These are phyloP conservation scores for Ylistrum balloti DNA, from an alignment of 1,140 invertebrate genomes.

Conservation along the genomic window DNA sequence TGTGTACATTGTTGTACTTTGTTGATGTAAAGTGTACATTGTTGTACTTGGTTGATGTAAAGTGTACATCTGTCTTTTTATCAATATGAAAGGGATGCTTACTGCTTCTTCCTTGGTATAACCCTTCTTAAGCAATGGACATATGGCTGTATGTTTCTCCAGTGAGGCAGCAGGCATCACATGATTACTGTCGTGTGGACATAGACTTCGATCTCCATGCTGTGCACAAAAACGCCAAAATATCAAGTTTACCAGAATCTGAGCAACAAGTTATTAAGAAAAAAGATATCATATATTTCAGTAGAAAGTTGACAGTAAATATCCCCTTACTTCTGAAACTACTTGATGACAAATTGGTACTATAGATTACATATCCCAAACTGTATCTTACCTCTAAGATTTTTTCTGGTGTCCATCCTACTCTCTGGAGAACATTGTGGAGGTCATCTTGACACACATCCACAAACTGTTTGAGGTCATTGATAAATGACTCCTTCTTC, in stretches of 20 bases:
- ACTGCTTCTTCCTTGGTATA: conserved; percentile 65
- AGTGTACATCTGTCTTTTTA: too few relatives aligned
- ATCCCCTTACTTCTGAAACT: too few relatives aligned
- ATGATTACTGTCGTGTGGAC: conserved; percentile 64
- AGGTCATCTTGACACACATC: conserved; percentile 53
- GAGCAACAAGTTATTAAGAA: too few relatives aligned
- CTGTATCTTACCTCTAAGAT: conserved; percentile 63
- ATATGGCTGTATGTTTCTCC: conserved; percentile 61
- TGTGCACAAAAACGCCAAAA: conserved; percentile 42
- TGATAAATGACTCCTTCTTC: conserved; percentile 6
- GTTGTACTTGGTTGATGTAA: too few relatives aligned
- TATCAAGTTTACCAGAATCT: too few relatives aligned
- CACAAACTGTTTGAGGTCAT: conserved; percentile 44
- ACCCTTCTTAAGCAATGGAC: conserved; percentile 58
- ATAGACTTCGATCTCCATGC: conserved; percentile 54
- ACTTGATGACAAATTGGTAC: too few relatives aligned
- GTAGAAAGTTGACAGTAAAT: too few relatives aligned
- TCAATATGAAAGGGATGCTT: not conserved
- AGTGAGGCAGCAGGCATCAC: conserved; percentile 60
- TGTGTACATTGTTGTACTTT: too few relatives aligned
- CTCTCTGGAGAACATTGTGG: conserved; percentile 40
- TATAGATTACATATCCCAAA: too few relatives aligned
- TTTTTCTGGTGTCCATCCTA: conserved; percentile 65
- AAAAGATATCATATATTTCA: too few relatives aligned
- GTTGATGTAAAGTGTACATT: too few relatives aligned